Base-by-base conservation (phyloP, 2,797 vertebrate genomes). In the Argyrosomus regius region DNA sequence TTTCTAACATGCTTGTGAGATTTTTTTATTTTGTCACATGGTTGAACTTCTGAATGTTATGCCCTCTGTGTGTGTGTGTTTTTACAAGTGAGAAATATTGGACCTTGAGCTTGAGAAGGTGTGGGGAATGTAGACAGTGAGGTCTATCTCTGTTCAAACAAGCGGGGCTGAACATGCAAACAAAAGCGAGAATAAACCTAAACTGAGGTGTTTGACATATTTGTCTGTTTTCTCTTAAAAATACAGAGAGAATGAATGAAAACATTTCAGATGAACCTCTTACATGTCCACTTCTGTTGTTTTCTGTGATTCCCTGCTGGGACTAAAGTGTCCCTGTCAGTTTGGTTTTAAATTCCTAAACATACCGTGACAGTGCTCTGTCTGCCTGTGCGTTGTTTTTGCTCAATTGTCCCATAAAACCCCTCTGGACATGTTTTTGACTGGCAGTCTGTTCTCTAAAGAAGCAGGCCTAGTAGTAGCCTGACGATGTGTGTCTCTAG, bases 101-200 rank as follows among this genome's bases (percentile, higher is more conserved):
- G 82, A 93, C 90, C 83, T 90, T 93, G 91, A 94, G 91, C 91
- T 91, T 89, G 90, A 91, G 87, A 78, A 89, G 88, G 85, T 75
- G 90, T 92, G 90, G 83, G 92, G 91, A 93, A 93, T 93, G 91
- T 92, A 80, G 91, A 84, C 87, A 69, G 67, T 8, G n/a, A 82
- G 83, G 86, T 92, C 90, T 73, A 90, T 73, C 83, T 81, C 73
- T 86, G 87, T 86, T 88, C 83, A 90, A 91, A 92, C 87, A 87
- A 88, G 67, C 52, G 46, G 45, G 48, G 35, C 72, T 54, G 72
- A 78, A 81, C 80, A 81, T 73, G 86, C 65, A 80, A 84, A 82
- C 85, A 79, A 61, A 50, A 73, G 68, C 63, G 7, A 2, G 50
- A 65, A 43, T 62, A 57, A 28, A 48, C n/a, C 12, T 3, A 28